Base-by-base conservation (phyloP, 2,113 vertebrate species). In the Ptilonorhynchus violaceus region DNA sequence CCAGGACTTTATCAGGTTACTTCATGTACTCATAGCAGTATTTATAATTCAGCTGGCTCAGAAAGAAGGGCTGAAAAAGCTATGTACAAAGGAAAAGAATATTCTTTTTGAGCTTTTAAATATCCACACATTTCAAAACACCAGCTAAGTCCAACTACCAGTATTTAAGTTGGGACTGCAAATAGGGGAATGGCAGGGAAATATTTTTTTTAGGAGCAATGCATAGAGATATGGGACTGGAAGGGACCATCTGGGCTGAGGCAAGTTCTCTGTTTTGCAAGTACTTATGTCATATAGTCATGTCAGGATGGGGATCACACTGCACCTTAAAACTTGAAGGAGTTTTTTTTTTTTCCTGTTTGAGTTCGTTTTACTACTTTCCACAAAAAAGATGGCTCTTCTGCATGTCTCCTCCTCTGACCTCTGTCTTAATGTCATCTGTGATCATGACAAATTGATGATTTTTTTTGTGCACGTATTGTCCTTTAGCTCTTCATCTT, bases 101-200 rank as follows among this genome's bases (percentile, higher is more conserved):
- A 66, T 31, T 3, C 3, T 67, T 75, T 84, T 33, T 35, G 28
- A 78, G 20, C 35, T 93, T 52, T 75, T 87, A 81, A 70, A 63
- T 3, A 39, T 62, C 28, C 15, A 59, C 3, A 23, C 17, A 42
- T 85, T 63, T 87, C 23, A 81, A 28, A 85, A 89, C 88, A 50
- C 8, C 9, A 37, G 9, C 16, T 22, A 77, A 67, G 31, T 44
- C n/a, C 23, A 49, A 1, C 13, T 49, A 37, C 41, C 33, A 7
- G 2, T 74, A 55, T 50, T 80, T 44, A 8, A 81, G 7, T 27
- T 86, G 24, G 13, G 46, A 81, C 49, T 78, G 39, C 7, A 67
- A 44, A 72, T 7, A 3, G 3, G 7, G 4, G 7, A 7, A 15
- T 6, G 6, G 7, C 6, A 16, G 10, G 6, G 20, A 44, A 67